Percentiles rank a stretch among this genome's conserved stretches.
Evolutionary conservation across 2,797 vertebrate genomes (phyloP).

Genomic region (Anas bahamensis): DNA sequence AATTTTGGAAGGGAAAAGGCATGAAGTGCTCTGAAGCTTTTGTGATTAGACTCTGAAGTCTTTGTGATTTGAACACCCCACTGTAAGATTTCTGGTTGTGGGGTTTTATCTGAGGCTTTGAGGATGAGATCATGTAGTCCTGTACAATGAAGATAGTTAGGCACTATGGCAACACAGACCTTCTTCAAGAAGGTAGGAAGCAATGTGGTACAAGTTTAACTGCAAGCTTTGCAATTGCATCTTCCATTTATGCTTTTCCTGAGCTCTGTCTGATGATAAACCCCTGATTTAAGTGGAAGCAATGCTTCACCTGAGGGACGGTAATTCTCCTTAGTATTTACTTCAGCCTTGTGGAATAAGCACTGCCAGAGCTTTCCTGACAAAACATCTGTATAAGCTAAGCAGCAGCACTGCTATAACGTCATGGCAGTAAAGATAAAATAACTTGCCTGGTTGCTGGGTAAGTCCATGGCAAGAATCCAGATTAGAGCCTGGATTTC

Average conservation of each 20-base stretch:
- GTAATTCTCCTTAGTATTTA: not conserved
- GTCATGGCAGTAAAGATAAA: not conserved
- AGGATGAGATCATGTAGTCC: not conserved
- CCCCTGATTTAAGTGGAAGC: not conserved
- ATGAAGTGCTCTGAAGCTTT: not conserved
- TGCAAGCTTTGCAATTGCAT: not conserved
- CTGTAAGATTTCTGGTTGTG: not conserved
- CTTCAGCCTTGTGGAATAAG: not conserved
- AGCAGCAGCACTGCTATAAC: not conserved
- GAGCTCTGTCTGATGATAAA: not conserved
- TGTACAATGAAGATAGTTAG: not conserved
- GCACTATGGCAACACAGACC: not conserved
- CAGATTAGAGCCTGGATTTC: not conserved
- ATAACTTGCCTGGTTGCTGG: not conserved
- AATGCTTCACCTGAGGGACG: not conserved
- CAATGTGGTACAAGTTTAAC: not conserved
- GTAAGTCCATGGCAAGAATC: not conserved
- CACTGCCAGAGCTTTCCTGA: not conserved
- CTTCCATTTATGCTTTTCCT: not conserved
- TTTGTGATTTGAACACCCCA: slow-evolving; percentile 27
- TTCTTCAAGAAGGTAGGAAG: slow-evolving; percentile 40
- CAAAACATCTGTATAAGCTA: not conserved
- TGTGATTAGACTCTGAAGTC: not conserved
- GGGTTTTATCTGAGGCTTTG: not conserved
- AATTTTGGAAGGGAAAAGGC: not conserved